These are phyloP conservation scores for Drosophila histrio DNA, from an alignment of 2,888 invertebrate species.

Conservation along the genomic window DNA sequence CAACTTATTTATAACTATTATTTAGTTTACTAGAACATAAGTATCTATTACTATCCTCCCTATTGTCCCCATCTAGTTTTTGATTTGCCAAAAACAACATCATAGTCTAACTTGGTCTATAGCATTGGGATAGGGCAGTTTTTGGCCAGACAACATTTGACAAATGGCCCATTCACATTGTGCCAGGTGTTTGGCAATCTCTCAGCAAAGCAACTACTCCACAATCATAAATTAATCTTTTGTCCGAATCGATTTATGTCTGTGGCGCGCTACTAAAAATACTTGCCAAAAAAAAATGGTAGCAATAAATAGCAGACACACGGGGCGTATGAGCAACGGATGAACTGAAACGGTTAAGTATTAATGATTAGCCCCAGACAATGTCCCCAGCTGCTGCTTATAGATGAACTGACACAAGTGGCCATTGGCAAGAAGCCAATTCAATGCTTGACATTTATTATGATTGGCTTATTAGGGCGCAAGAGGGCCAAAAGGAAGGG, in stretches of 20 bases:
- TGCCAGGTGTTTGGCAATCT: constrained; percentile 62
- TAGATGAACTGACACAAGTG: constrained; percentile 69
- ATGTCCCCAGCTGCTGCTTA: constrained; percentile 39
- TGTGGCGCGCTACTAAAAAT: constrained; percentile 22
- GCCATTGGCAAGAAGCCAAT: constrained; percentile 68
- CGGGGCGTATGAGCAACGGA: constrained; percentile 58
- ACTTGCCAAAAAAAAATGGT: constrained; percentile 1
- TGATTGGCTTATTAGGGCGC: constrained; percentile 76
- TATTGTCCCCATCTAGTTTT: no score
- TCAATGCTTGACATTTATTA: constrained; percentile 77
- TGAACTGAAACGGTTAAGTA: constrained; percentile 55
- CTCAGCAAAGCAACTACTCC: not conserved
- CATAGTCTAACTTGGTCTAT: not conserved
- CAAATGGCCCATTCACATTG: constrained; percentile 16
- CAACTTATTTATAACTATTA: not conserved
- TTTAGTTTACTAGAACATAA: no score
- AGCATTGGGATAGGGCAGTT: constrained; percentile 25
- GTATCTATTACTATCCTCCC: no score
- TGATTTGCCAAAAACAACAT: not conserved
- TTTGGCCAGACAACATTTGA: constrained; percentile 9
- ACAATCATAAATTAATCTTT: constrained; percentile 50
- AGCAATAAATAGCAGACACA: constrained; percentile 22
- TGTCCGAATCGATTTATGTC: constrained; percentile 43
- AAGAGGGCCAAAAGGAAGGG: constrained; percentile 3
- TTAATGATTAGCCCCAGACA: constrained; percentile 65